Evolutionary conservation across 2,888 invertebrate genomes (phyloP).

Genomic region (Drosophila meridiana): DNA sequence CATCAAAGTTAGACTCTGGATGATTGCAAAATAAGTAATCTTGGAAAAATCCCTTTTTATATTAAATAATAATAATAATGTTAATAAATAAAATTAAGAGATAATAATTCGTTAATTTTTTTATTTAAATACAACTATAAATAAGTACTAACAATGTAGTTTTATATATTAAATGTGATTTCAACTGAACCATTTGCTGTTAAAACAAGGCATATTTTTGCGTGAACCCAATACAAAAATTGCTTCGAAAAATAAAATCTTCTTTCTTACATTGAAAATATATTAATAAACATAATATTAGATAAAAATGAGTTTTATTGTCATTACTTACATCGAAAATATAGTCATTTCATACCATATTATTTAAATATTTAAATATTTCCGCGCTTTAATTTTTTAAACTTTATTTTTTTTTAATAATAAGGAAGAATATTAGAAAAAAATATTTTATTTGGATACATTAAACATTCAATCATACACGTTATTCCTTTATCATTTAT

Average conservation of each 20-base stretch:
- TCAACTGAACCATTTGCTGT: constrained; percentile 2
- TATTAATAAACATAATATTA: background rate
- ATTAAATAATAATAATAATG: constrained; percentile 8
- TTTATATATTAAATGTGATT: constrained; percentile 6
- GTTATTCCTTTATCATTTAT: too few relatives aligned
- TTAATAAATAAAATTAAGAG: too few relatives aligned
- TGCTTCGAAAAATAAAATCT: constrained; percentile 3
- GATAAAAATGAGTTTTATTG: background rate
- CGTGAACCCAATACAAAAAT: background rate
- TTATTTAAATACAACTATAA: background rate
- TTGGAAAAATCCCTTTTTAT: constrained; percentile 8
- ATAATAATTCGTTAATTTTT: constrained; percentile 14
- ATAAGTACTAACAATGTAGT: background rate
- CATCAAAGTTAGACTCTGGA: constrained; percentile 5
- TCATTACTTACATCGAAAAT: background rate
- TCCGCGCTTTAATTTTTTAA: background rate
- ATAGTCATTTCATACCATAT: background rate
- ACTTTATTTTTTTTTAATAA: background rate
- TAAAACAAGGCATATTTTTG: background rate
- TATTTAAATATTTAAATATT: background rate
- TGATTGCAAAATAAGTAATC: constrained; percentile 2
- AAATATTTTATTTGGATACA: background rate
- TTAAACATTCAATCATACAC: background rate
- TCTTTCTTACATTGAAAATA: background rate
- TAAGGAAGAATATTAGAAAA: background rate